These are phyloP conservation scores for Hedya salicella DNA, from an alignment of 2,888 invertebrate genomes.

Conservation along the genomic window DNA sequence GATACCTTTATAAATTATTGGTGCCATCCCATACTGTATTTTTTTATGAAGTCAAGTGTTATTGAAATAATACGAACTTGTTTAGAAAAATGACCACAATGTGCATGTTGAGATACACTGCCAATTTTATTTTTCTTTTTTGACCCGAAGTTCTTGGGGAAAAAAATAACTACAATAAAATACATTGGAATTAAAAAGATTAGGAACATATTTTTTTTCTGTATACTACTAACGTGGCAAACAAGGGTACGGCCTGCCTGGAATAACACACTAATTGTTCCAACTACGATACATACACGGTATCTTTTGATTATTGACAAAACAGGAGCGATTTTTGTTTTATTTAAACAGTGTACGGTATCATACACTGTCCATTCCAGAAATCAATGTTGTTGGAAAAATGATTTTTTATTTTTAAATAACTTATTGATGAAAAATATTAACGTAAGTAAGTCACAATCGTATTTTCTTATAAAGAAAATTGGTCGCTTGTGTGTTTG, in stretches of 20 bases:
- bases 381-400: constrained; percentile 39
- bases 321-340: neutral
- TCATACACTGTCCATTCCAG: constrained; percentile 38
- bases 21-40: too few species aligned
- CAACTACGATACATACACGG: neutral
- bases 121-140: neutral
- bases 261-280: neutral
- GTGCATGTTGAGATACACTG: neutral
- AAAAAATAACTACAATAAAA: too few species aligned
- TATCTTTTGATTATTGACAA: neutral
- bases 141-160: neutral
- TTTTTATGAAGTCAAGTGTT: too few species aligned
- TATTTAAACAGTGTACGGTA: constrained; percentile 18
- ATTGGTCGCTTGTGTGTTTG: constrained; percentile 37
- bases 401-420: constrained; percentile 39
- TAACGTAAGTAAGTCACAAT: constrained; percentile 43
- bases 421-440: constrained; percentile 42
- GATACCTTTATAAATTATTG: too few species aligned
- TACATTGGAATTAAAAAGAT: too few species aligned
- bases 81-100: neutral
- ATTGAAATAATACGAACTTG: neutral
- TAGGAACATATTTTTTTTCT: too few species aligned
- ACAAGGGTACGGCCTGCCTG: too few species aligned
- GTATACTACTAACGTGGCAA: too few species aligned
- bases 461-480: constrained; percentile 40